Percentiles rank a stretch among this genome's conserved stretches.
Conservation (phyloP, 2,888 invertebrate species). For the Nasonovia ribisnigri region DNA sequence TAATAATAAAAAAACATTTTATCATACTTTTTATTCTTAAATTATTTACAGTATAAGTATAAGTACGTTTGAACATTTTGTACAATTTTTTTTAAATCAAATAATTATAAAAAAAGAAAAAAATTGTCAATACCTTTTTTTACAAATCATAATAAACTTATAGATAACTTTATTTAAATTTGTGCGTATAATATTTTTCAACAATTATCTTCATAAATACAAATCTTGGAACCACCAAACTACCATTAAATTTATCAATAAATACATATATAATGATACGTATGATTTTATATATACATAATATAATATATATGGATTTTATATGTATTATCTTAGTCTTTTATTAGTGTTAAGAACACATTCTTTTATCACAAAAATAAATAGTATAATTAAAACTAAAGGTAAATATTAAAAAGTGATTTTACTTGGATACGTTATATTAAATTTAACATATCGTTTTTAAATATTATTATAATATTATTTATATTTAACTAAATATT, state of each 20-base stretch:
- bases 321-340: constrained; percentile 52
- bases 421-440: constrained; percentile 26
- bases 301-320: not conserved
- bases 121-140: constrained; percentile 57
- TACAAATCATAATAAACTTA: constrained; percentile 55
- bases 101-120: constrained; percentile 46
- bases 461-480: not conserved
- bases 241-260: constrained; percentile 22
- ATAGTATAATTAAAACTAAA: constrained; percentile 46
- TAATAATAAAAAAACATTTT: constrained; percentile 42
- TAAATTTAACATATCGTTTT: not conserved
- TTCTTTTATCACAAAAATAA: constrained; percentile 53
- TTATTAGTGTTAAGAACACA: constrained; percentile 52
- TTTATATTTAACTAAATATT: not conserved
- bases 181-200: constrained; percentile 22
- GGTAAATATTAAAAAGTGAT: constrained; percentile 43
- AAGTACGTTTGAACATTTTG: constrained; percentile 52
- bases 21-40: constrained; percentile 48
- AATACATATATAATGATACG: constrained; percentile 2
- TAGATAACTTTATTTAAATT: constrained; percentile 43
- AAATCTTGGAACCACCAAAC: constrained; percentile 29
- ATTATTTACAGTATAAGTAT: constrained; percentile 53
- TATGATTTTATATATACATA: constrained; percentile 22
- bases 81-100: constrained; percentile 47
- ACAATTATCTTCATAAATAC: constrained; percentile 4